phyloP scores from a whole-genome alignment of 2,113 vertebrate genomes.

The Triplophysa dalaica region DNA sequence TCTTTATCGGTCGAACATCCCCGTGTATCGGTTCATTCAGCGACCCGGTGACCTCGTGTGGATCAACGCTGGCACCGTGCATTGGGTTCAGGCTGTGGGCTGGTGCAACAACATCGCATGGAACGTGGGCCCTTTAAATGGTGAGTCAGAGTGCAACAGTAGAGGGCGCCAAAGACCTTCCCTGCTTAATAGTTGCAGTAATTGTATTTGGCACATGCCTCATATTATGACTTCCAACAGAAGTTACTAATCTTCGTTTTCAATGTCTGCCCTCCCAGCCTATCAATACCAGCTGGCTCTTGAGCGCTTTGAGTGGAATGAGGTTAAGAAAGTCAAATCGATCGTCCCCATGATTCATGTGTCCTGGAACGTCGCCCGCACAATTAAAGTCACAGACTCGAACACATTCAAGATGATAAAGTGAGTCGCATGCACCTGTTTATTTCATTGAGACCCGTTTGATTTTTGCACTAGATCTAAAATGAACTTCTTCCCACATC shows the following conservation, averaged over 20 bases:
- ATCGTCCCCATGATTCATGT: conserved; percentile 96
- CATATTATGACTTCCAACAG: neutral
- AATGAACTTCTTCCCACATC: no score
- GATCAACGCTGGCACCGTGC: conserved; percentile 91
- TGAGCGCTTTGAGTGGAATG: conserved; percentile 91
- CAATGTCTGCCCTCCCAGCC: conserved; percentile 66
- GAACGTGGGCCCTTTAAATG: conserved; percentile 90
- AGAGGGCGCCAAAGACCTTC: neutral
- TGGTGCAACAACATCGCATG: conserved; percentile 97
- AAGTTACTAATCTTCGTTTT: neutral
- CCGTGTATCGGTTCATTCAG: conserved; percentile 92
- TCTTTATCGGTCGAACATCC: conserved; percentile 87
- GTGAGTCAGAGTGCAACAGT: conserved; percentile 65
- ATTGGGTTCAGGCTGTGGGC: conserved; percentile 93
- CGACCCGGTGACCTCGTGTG: conserved; percentile 90
- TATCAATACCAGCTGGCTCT: conserved; percentile 92
- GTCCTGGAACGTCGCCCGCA: conserved; percentile 90
- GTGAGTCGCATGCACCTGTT: conserved; percentile 64
- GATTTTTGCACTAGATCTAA: no score
- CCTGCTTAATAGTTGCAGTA: neutral
- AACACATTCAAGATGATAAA: conserved; percentile 89
- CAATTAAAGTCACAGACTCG: conserved; percentile 83
- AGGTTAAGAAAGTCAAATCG: conserved; percentile 90
- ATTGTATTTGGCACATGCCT: neutral
- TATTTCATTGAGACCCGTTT: neutral